phyloP scores from a whole-genome alignment of 2,888 invertebrate genomes.

The Beris chalybata region DNA sequence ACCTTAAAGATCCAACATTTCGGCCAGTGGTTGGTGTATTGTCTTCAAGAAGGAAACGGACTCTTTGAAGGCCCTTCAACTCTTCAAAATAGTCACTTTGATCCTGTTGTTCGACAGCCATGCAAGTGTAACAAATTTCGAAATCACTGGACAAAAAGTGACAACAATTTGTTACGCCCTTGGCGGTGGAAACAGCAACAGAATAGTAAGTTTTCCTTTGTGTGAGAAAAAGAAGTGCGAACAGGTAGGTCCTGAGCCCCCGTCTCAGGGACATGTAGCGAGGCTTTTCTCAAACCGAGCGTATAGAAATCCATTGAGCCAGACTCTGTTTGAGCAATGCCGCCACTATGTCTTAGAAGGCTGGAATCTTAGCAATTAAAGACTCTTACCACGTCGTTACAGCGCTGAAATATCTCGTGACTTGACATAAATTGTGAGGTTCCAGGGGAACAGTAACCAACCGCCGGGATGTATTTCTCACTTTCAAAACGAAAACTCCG shows the following conservation, averaged over 20 bases:
- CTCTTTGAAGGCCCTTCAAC: conserved; percentile 21
- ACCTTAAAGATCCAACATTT: conserved; percentile 7
- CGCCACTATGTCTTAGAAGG: conserved; percentile 27
- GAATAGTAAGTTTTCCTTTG: neutral
- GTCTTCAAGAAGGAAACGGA: neutral
- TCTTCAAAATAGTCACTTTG: neutral
- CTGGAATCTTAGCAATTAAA: conserved; percentile 13
- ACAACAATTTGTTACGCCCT: conserved; percentile 37
- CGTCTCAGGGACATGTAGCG: conserved; percentile 1
- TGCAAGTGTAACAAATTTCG: conserved; percentile 35
- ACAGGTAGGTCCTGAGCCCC: conserved; percentile 36
- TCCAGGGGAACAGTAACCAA: conserved; percentile 7
- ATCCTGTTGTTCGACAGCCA: conserved; percentile 3
- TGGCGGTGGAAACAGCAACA: conserved; percentile 13
- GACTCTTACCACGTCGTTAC: conserved; percentile 21
- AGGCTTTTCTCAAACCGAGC: conserved; percentile 10
- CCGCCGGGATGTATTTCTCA: neutral
- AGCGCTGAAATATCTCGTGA: conserved; percentile 22
- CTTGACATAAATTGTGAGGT: conserved; percentile 29
- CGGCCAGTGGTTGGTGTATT: neutral
- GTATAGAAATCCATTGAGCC: conserved; percentile 17
- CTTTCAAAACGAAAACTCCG: neutral
- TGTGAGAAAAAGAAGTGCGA: conserved; percentile 30
- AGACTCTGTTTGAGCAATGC: conserved; percentile 22
- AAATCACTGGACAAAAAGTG: conserved; percentile 20